Evolutionary conservation across 1,140 invertebrate genomes (phyloP).

Genomic region (Neodiprion fabricii): DNA sequence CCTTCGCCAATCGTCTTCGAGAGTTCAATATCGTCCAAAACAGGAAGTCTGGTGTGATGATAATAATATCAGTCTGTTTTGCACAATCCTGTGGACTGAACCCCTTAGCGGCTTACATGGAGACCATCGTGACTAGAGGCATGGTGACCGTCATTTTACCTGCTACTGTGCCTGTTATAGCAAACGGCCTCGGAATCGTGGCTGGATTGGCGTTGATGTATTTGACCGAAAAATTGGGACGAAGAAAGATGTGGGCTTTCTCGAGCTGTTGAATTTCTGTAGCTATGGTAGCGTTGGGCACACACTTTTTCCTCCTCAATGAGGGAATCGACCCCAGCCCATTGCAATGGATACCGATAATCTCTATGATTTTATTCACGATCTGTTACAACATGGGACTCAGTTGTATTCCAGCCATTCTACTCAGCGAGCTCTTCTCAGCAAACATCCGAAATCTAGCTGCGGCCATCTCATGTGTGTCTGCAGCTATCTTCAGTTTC

Average conservation of each 20-base stretch:
- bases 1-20: background rate
- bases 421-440: conserved; percentile 64
- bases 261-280: conserved; percentile 35
- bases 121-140: conserved; percentile 39
- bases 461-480: conserved; percentile 71
- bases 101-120: conserved; percentile 43
- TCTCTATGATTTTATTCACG: background rate
- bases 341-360: background rate
- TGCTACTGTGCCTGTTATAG: conserved; percentile 38
- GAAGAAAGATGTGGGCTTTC: conserved; percentile 37
- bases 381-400: conserved; percentile 48
- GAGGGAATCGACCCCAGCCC: background rate
- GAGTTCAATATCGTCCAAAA: background rate
- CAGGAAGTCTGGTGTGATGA: background rate
- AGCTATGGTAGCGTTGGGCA: conserved; percentile 34
- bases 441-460: conserved; percentile 71
- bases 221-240: conserved; percentile 37
- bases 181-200: conserved; percentile 36
- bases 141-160: conserved; percentile 38
- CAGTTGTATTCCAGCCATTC: conserved; percentile 47
- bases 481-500: conserved; percentile 74
- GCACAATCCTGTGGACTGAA: conserved; percentile 44
- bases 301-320: conserved; percentile 28
- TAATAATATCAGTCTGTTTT: background rate
- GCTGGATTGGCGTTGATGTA: conserved; percentile 33